These are phyloP conservation scores for Eurois occulta DNA, from an alignment of 2,888 invertebrate genomes.

Conservation along the genomic window DNA sequence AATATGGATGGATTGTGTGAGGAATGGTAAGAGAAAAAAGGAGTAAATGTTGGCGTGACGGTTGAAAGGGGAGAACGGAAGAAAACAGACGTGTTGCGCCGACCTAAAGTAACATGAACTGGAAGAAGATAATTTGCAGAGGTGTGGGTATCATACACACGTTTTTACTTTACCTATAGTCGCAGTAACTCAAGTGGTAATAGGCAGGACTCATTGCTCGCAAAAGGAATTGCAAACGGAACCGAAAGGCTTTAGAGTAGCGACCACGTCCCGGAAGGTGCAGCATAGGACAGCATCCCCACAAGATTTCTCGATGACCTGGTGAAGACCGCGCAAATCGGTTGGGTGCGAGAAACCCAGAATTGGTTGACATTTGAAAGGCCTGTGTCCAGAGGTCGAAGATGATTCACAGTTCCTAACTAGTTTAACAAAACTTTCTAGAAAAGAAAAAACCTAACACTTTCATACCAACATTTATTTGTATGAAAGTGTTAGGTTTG, in stretches of 20 bases:
- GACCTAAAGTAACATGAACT: neutral
- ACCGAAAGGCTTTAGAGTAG: neutral
- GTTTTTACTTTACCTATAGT: neutral
- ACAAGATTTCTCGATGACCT: neutral
- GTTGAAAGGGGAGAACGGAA: neutral
- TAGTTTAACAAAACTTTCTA: neutral
- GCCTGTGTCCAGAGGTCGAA: neutral
- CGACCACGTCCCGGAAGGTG: neutral
- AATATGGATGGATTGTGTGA: neutral
- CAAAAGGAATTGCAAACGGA: neutral
- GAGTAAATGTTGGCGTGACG: neutral
- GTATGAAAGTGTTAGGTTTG: too few relatives aligned
- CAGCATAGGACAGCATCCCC: neutral
- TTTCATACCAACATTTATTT: too few relatives aligned
- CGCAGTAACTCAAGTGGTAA: neutral
- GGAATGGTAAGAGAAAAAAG: neutral
- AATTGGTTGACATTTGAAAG: neutral
- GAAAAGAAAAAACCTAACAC: neutral
- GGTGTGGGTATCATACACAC: neutral
- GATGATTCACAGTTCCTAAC: neutral
- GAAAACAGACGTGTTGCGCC: neutral
- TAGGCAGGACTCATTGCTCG: neutral
- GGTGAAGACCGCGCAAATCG: neutral
- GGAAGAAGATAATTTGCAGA: neutral
- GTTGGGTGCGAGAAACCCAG: neutral